Percentiles rank a stretch among this genome's conserved stretches.
These are phyloP conservation scores for Andrena minutula DNA, from an alignment of 2,888 invertebrate species.

Conservation along the genomic window DNA sequence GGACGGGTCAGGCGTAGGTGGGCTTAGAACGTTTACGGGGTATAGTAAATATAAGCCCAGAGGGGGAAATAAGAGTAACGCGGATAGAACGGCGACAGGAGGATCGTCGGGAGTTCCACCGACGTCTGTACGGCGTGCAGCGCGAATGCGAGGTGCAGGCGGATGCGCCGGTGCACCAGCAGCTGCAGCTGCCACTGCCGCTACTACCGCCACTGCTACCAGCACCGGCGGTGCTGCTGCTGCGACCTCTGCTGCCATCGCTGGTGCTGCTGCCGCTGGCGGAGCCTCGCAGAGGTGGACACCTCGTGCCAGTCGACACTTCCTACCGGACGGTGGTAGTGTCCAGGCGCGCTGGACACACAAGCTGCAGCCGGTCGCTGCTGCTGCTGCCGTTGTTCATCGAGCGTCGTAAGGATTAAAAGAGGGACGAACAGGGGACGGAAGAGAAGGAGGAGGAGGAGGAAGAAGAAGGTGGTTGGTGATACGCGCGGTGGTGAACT, in stretches of 20 bases:
- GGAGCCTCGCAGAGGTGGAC: constrained; percentile 70
- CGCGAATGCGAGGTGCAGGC: constrained; percentile 55
- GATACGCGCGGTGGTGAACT: constrained; percentile 35
- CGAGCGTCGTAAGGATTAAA: constrained; percentile 51
- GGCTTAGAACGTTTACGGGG: background rate
- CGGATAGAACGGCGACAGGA: background rate
- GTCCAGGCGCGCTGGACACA: constrained; percentile 71
- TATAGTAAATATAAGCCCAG: constrained; percentile 8
- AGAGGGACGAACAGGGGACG: constrained; percentile 42
- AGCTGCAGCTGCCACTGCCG: constrained; percentile 69
- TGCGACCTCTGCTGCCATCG: constrained; percentile 47
- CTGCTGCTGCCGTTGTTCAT: constrained; percentile 46
- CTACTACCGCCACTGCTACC: constrained; percentile 62
- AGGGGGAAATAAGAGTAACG: background rate
- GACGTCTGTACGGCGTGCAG: constrained; percentile 8
- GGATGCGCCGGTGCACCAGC: constrained; percentile 73
- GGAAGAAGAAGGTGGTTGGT: constrained; percentile 54
- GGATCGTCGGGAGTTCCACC: constrained; percentile 1
- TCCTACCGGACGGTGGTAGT: constrained; percentile 74
- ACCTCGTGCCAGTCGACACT: constrained; percentile 74
- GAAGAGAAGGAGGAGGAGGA: constrained; percentile 40
- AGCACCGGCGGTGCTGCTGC: constrained; percentile 49
- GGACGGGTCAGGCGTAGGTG: constrained; percentile 56
- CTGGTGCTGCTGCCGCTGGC: constrained; percentile 61
- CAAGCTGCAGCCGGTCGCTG: constrained; percentile 61